phyloP scores from a whole-genome alignment of 2,113 vertebrate genomes.

The Anser brachyrhynchus region DNA sequence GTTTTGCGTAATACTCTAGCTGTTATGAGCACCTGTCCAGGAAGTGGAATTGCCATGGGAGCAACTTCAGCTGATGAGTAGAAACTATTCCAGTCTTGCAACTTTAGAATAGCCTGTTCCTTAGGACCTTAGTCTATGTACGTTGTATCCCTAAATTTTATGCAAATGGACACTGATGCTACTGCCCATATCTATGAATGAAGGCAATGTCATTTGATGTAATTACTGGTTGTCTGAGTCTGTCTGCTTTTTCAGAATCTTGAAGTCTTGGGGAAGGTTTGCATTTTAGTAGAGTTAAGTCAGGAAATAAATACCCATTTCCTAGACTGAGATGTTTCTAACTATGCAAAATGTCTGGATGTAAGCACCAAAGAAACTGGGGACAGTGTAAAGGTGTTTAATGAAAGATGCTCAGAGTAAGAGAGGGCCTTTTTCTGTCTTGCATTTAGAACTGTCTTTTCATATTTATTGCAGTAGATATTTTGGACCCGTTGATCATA shows the following conservation, averaged over 20 bases:
- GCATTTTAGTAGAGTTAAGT: background rate
- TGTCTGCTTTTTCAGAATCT: background rate
- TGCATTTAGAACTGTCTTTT: background rate
- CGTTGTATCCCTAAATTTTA: background rate
- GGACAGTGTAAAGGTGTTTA: background rate
- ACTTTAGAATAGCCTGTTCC: background rate
- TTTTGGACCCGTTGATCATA: background rate
- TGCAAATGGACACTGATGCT: background rate
- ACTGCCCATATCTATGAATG: background rate
- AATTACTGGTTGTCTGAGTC: background rate
- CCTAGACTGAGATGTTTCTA: background rate
- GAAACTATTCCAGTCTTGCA: background rate
- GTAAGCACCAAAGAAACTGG: background rate
- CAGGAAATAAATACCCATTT: background rate
- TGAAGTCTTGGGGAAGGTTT: background rate
- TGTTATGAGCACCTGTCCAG: background rate
- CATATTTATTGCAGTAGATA: background rate
- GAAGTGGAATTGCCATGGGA: background rate
- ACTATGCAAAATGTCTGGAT: background rate
- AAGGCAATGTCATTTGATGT: background rate
- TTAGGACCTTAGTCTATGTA: background rate
- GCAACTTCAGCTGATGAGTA: background rate
- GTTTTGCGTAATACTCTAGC: background rate
- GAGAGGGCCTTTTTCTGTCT: background rate
- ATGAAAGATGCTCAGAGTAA: background rate